These are phyloP conservation scores for Candidula unifasciata DNA, from an alignment of 2,888 invertebrate genomes.

Conservation along the genomic window DNA sequence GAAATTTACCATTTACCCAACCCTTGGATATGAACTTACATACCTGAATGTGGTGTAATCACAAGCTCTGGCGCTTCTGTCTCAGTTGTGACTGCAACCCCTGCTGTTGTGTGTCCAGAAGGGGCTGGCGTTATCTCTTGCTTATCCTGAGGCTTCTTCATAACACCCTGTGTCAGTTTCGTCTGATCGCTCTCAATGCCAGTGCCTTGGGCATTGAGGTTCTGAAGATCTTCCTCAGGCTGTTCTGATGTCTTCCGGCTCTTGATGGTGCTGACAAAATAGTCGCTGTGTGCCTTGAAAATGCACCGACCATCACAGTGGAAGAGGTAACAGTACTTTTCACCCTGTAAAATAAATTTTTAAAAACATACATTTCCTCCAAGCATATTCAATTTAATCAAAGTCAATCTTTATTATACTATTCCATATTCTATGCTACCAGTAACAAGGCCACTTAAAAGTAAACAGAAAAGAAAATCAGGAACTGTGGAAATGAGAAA, in stretches of 20 bases:
- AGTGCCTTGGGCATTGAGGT: constrained; percentile 46
- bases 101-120: constrained; percentile 31
- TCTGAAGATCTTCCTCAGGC: constrained; percentile 48
- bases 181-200: constrained; percentile 15
- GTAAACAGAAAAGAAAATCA: no score
- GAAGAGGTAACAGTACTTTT: constrained; percentile 70
- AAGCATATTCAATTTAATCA: not conserved
- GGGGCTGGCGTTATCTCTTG: constrained; percentile 25
- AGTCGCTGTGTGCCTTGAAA: constrained; percentile 64
- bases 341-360: constrained; percentile 57
- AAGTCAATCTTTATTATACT: no score
- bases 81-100: constrained; percentile 48
- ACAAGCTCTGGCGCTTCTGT: constrained; percentile 52
- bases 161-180: constrained; percentile 44
- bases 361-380: not conserved
- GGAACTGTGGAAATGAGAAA: no score
- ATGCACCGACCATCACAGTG: constrained; percentile 65
- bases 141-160: not conserved
- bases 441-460: no score
- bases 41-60: constrained; percentile 55
- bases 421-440: no score
- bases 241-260: constrained; percentile 16
- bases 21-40: not conserved
- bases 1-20: not conserved
- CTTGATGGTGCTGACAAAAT: constrained; percentile 60